These are phyloP conservation scores for Azemiops feae DNA, from an alignment of 2,113 vertebrate species.

Conservation along the genomic window DNA sequence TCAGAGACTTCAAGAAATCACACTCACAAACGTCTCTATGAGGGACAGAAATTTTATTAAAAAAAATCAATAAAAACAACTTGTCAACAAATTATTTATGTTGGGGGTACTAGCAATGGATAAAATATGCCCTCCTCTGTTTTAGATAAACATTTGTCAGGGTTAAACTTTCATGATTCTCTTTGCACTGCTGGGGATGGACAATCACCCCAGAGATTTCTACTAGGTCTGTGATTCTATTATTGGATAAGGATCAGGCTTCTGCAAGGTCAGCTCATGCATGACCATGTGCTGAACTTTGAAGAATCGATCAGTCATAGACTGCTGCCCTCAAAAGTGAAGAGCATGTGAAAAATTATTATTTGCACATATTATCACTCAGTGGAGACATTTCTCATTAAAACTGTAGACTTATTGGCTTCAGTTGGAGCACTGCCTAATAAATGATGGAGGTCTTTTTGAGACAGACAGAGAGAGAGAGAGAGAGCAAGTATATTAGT, in stretches of 20 bases:
- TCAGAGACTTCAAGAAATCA: not conserved
- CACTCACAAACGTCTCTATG: not conserved
- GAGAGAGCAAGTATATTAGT: not conserved
- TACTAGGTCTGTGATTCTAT: not conserved
- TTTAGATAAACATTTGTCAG: not conserved
- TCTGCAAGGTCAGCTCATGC: not conserved
- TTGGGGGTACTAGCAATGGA: not conserved
- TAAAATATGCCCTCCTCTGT: not conserved
- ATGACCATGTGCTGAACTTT: constrained; percentile 3
- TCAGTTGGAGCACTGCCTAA: not conserved
- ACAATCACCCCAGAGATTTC: not conserved
- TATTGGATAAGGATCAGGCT: not conserved
- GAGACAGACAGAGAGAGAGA: too few species aligned
- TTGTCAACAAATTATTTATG: not conserved
- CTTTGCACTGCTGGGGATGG: not conserved
- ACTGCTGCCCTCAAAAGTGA: constrained; percentile 1
- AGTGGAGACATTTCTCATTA: not conserved
- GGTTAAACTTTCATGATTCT: not conserved
- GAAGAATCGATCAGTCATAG: not conserved
- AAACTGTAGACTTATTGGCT: not conserved
- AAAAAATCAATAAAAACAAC: not conserved
- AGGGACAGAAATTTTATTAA: not conserved
- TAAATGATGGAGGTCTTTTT: constrained; percentile 6
- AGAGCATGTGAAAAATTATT: constrained; percentile 11
- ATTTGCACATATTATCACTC: not conserved